Evolutionary conservation across 2,113 vertebrate species (phyloP).

Genomic region (Entomyzon cyanotis): DNA sequence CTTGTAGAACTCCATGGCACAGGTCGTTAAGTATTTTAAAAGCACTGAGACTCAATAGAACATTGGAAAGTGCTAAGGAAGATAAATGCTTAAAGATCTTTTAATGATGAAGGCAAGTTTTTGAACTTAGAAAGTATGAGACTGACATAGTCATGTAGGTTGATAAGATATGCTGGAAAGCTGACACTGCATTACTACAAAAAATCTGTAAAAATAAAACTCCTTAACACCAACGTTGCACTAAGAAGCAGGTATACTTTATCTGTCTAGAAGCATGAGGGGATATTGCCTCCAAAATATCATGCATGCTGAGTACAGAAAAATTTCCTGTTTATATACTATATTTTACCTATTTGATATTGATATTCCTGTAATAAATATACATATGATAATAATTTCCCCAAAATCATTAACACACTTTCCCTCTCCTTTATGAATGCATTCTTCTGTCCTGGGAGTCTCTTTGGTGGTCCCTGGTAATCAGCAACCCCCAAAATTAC

Average conservation of each 20-base stretch:
- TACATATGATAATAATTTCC: neutral
- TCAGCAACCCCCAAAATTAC: neutral
- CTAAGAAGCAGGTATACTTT: neutral
- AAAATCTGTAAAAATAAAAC: neutral
- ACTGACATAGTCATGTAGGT: neutral
- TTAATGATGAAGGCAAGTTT: neutral
- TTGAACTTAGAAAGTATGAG: neutral
- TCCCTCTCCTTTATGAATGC: neutral
- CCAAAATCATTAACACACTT: rapidly evolving
- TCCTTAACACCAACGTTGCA: neutral
- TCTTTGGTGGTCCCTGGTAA: neutral
- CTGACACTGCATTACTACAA: neutral
- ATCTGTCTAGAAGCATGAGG: neutral
- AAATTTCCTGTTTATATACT: neutral
- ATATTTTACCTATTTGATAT: neutral
- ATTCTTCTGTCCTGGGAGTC: neutral
- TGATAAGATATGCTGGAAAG: neutral
- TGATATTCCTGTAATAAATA: neutral
- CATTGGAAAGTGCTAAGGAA: rapidly evolving
- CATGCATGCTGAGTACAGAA: neutral
- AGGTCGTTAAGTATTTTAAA: neutral
- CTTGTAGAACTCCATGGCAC: neutral
- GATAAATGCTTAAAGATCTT: neutral
- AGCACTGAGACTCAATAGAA: neutral
- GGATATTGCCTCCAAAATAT: neutral